Conservation (phyloP, 2,888 invertebrate species). For the Cerceris rybyensis region DNA sequence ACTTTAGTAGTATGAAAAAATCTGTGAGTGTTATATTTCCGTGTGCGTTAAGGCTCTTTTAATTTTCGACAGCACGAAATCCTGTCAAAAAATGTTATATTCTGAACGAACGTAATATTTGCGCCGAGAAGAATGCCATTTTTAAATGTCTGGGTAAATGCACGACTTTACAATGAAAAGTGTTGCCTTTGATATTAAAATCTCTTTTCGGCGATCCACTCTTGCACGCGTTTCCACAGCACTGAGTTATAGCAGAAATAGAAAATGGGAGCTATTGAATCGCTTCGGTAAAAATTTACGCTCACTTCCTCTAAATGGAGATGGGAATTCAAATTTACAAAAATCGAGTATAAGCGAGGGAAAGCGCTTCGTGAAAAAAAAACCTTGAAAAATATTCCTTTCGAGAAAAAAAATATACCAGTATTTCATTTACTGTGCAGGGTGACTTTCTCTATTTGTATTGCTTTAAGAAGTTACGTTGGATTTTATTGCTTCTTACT, state of each 20-base stretch:
- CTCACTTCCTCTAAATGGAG: neutral
- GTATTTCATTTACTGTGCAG: too few relatives aligned
- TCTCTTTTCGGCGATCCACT: neutral
- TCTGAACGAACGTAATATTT: neutral
- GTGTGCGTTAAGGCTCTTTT: too few relatives aligned
- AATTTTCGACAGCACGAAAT: too few relatives aligned
- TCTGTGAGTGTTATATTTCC: too few relatives aligned
- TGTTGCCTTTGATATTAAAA: constrained; percentile 2
- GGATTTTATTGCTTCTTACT: too few relatives aligned
- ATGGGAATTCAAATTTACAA: neutral
- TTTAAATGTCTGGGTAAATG: neutral
- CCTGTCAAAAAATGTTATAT: neutral
- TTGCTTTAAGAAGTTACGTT: too few relatives aligned
- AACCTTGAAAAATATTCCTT: neutral
- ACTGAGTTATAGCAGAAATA: neutral
- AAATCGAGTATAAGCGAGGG: neutral
- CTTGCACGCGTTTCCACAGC: neutral
- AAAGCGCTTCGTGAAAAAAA: neutral
- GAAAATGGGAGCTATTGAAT: neutral
- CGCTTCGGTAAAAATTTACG: neutral
- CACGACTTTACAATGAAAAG: neutral
- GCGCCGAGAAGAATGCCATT: neutral
- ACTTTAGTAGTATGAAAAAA: too few relatives aligned
- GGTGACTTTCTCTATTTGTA: too few relatives aligned
- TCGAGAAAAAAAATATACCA: neutral